Base-by-base conservation (phyloP, 2,888 invertebrate species). In the Odiellus spinosus region DNA sequence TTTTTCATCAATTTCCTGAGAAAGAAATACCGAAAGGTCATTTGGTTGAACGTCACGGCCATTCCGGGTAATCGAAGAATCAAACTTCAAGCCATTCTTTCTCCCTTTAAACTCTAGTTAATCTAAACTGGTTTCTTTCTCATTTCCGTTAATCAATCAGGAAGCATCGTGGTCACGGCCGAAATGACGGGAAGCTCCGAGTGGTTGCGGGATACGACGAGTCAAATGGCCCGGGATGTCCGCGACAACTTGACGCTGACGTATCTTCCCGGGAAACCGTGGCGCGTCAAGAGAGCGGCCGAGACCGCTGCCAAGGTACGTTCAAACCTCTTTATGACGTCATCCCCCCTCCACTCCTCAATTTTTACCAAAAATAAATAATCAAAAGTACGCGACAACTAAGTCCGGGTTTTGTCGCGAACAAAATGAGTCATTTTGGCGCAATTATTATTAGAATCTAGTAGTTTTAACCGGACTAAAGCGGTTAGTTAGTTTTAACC, bases 1-100 rank as follows among this genome's bases (percentile, higher is more conserved):
- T 51, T 46, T 18, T 51, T 51, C 32, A 41, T 48, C 17, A 51
- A 51, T 12, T 17, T 35, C 2, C 48, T 51, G 14, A 48, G 48
- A 2, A 21, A 17, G 26, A 41, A 19, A 14, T 51, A 46, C 18
- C 39, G 46, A 1, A 40, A 26, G 12, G 51, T 51, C 14, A 38
- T 41, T 15, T 51, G 51, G 51, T 21, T 46, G 19, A 51, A 51
- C 26, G 32, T 51, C 1, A 44, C 48, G 4, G n/a, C 39, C 5
- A 36, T 35, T 2, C 44, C 48, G 40, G 51, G 51, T 51, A 36
- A 40, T 18, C n/a, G 12, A 11, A 33, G 12, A 11, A 12, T 33
- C 12, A 11, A 10, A 12, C 12, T 33, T 12, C 10, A 11, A 33
- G 12, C 10, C 12, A 11, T 15, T 36, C 17, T 6, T 5, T 12